These are phyloP conservation scores for Hesperia comma DNA, from an alignment of 2,888 invertebrate species.

Conservation along the genomic window DNA sequence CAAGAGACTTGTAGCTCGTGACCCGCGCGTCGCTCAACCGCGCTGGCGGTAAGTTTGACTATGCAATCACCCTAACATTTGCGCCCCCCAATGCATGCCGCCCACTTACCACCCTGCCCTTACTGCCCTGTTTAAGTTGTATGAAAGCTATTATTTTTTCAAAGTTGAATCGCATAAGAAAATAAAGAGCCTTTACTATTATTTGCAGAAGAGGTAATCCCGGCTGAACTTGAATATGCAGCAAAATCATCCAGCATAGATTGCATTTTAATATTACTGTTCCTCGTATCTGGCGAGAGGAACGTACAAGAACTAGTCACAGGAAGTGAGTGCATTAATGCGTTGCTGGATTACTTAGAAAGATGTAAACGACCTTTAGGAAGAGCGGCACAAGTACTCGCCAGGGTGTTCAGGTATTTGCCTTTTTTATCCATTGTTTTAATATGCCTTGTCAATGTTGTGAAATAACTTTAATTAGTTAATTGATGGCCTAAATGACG, in stretches of 20 bases:
- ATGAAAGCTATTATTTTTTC: too few relatives aligned
- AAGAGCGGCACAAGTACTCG: constrained; percentile 80
- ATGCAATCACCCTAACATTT: too few relatives aligned
- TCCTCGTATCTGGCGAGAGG: constrained; percentile 69
- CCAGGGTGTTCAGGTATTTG: constrained; percentile 77
- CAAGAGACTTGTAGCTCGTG: too few relatives aligned
- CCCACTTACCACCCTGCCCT: too few relatives aligned
- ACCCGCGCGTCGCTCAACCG: too few relatives aligned
- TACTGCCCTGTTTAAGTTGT: too few relatives aligned
- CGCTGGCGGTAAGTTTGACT: too few relatives aligned
- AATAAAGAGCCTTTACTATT: background rate
- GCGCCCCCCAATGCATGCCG: too few relatives aligned
- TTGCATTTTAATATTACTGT: constrained; percentile 71
- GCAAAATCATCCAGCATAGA: constrained; percentile 67
- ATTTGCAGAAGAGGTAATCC: constrained; percentile 53
- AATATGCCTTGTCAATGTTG: background rate
- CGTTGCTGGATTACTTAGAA: constrained; percentile 76
- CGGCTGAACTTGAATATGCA: constrained; percentile 48
- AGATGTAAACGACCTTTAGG: constrained; percentile 74
- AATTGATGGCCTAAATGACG: too few relatives aligned
- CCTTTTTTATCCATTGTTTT: too few relatives aligned
- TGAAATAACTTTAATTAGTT: too few relatives aligned
- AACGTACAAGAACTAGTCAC: constrained; percentile 67
- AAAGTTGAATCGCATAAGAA: too few relatives aligned
- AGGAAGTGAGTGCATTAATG: constrained; percentile 67